These are phyloP conservation scores for Callimorpha dominula DNA, from an alignment of 2,888 invertebrate genomes.

Conservation along the genomic window DNA sequence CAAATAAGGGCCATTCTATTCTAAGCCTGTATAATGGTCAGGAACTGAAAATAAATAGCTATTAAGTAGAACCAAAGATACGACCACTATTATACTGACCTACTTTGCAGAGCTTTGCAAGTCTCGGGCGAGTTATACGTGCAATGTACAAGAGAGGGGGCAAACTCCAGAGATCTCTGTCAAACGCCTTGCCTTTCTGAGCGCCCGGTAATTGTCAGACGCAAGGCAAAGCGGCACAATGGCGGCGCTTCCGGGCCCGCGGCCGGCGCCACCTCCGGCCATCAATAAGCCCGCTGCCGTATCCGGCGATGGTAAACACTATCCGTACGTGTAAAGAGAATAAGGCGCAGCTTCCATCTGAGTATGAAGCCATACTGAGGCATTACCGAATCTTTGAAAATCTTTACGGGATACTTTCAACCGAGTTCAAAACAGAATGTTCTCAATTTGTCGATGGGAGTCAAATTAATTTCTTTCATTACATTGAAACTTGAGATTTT, in stretches of 20 bases:
- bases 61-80: conserved; percentile 6
- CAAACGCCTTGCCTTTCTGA: conserved; percentile 40
- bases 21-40: conserved; percentile 4
- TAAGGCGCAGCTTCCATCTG: conserved; percentile 7
- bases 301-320: conserved; percentile 49
- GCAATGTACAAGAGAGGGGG: conserved; percentile 15
- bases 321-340: conserved; percentile 18
- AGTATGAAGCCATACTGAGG: background rate
- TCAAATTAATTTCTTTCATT: background rate
- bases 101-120: conserved; percentile 15
- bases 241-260: conserved; percentile 42
- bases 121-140: conserved; percentile 14
- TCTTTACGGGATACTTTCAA: background rate
- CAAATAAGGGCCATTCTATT: background rate
- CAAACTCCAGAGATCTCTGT: conserved; percentile 27
- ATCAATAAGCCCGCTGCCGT: conserved; percentile 49
- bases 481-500: too few relatives aligned
- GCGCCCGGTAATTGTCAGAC: conserved; percentile 45
- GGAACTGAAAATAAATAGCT: conserved; percentile 11
- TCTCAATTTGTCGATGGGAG: background rate
- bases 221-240: conserved; percentile 48
- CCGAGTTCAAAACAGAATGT: background rate
- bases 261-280: conserved; percentile 51
- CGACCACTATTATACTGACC: conserved; percentile 14
- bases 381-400: background rate